Conservation (phyloP, 1,140 invertebrate genomes). For the Drosophila triauraria region DNA sequence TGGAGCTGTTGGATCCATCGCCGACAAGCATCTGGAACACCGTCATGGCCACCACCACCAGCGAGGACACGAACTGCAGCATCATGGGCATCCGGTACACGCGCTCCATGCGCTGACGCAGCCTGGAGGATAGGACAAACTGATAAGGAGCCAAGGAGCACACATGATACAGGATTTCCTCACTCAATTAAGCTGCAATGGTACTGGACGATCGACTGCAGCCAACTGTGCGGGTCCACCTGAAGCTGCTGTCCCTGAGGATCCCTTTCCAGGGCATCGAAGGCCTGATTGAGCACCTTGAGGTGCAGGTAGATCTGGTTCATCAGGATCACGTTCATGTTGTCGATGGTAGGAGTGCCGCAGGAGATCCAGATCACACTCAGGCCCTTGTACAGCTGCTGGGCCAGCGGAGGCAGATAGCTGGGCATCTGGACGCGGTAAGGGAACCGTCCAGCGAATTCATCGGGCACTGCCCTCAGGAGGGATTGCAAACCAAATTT, state of each 20-base stretch:
- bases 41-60: constrained; percentile 69
- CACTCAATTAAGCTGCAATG: constrained; percentile 67
- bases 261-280: constrained; percentile 47
- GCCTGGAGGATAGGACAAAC: constrained; percentile 12
- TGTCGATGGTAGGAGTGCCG: constrained; percentile 60
- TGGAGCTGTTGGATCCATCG: constrained; percentile 53
- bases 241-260: not conserved
- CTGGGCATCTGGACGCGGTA: constrained; percentile 61
- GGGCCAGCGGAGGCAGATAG: constrained; percentile 15
- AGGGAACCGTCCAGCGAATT: constrained; percentile 66
- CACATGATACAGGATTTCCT: not conserved
- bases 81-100: constrained; percentile 64
- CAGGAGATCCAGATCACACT: constrained; percentile 47
- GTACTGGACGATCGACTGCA: constrained; percentile 63
- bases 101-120: constrained; percentile 61
- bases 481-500: not conserved
- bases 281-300: constrained; percentile 65
- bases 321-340: constrained; percentile 70
- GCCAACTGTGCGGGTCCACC: constrained; percentile 30
- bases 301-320: constrained; percentile 73
- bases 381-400: constrained; percentile 62
- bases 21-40: constrained; percentile 66
- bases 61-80: constrained; percentile 68
- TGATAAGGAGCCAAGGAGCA: not conserved
- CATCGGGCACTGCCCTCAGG: constrained; percentile 50